phyloP scores from a whole-genome alignment of 1,140 invertebrate species.

The Leptestheria dahalacensis region DNA sequence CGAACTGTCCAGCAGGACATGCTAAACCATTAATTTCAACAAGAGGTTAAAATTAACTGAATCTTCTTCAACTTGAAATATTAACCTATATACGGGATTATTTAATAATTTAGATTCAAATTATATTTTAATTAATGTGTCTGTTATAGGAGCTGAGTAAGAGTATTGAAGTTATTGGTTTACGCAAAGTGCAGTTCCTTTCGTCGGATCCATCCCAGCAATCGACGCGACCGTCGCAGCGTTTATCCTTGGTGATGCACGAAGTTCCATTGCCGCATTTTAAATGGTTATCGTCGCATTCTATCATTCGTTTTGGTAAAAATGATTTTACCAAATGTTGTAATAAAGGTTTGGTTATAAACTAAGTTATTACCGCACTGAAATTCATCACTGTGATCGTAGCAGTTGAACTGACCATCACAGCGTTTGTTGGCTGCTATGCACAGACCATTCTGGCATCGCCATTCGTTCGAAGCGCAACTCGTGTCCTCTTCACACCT shows the following conservation, averaged over 20 bases:
- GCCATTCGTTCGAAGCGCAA: constrained; percentile 43
- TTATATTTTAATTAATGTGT: no score
- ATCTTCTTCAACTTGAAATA: no score
- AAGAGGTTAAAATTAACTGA: no score
- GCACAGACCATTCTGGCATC: constrained; percentile 53
- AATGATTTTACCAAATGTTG: no score
- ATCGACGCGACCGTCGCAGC: constrained; percentile 59
- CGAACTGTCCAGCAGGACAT: constrained; percentile 30
- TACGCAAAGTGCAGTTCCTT: constrained; percentile 46
- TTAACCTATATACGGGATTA: no score
- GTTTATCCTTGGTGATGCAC: constrained; percentile 48
- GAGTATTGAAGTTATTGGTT: constrained; percentile 23
- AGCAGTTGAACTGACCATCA: constrained; percentile 61
- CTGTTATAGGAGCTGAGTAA: constrained; percentile 10
- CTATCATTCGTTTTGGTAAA: no score
- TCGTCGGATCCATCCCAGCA: constrained; percentile 72
- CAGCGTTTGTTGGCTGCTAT: constrained; percentile 47
- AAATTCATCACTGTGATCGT: constrained; percentile 59
- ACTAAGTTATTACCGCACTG: constrained; percentile 45
- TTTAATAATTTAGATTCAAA: no score
- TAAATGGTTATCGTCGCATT: constrained; percentile 29
- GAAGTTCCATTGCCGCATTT: constrained; percentile 59
- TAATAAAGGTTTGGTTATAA: background rate
- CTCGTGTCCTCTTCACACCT: constrained; percentile 29
- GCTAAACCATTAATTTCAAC: no score